Base-by-base conservation (phyloP, 1,140 invertebrate genomes). In the Cephus cinctus region DNA sequence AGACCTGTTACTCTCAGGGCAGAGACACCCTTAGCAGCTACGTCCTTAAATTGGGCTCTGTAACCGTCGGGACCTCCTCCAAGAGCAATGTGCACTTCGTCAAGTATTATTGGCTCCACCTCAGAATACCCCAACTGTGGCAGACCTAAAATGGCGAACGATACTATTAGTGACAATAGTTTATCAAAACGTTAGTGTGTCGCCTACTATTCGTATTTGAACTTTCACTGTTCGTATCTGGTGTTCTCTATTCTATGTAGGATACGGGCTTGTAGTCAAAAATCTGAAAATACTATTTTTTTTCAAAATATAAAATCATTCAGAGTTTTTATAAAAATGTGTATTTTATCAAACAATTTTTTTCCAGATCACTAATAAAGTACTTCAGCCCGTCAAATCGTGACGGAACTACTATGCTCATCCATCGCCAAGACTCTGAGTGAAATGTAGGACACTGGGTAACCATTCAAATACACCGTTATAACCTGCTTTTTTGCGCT, bases 31-130 rank as follows among this genome's bases (percentile, higher is more conserved):
- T 80, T 86, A 0, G 88, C 89, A 42, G 87, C 81, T 31, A 91
- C 86, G 59, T 90, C 83, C 46, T 81, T 83, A 74, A 91, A 91
- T 30, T 83, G 82, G 0, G 87, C 88, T 27, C 84, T 79, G 71
- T 91, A 91, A 0, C 87, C 87, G 65, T 90, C 83, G 0, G 88
- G 86, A 0, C 87, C 88, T 4, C 76, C 82, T 32, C 88, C 88
- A 31, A 91, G 67, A 0, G 86, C 78, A 34, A 91, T 87, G n/a
- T 86, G 83, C 27, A 90, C 81, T 67, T 90, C 87, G 66, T 91
- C 88, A 8, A 91, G 83, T 3, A 87, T 66, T 35, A 90, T 86
- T 0, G 87, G 86, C 54, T 90, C 88, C 0, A 86, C 81, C 75
- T 86, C 76, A 20, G 59, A 46, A 41, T 68, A 76, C 20, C 72